These are phyloP conservation scores for Urocyon cinereoargenteus DNA, from an alignment of 2,797 vertebrate species.

Conservation along the genomic window DNA sequence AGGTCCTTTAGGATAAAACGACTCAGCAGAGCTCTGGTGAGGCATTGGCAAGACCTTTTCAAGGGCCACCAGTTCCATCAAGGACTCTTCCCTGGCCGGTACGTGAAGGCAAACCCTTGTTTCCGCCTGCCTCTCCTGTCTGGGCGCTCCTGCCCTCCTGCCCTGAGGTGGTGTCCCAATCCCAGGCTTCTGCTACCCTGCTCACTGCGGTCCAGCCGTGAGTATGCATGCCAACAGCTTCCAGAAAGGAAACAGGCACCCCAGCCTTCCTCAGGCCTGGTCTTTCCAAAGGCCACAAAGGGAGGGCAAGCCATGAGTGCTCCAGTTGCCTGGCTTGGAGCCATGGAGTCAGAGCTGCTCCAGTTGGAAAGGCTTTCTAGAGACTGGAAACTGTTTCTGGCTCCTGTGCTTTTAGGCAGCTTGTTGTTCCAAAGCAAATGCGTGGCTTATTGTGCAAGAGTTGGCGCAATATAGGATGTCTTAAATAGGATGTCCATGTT, in stretches of 20 bases:
- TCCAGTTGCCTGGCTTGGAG: neutral
- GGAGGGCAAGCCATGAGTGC: neutral
- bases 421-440: conserved; percentile 45
- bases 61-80: neutral
- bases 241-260: conserved; percentile 30
- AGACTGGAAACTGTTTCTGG: conserved; percentile 54
- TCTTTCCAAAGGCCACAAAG: conserved; percentile 40
- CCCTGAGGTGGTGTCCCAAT: neutral
- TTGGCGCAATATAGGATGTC: neutral
- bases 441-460: conserved; percentile 19
- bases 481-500: neutral
- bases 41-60: neutral
- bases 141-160: neutral
- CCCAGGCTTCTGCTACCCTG: conserved; percentile 3
- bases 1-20: neutral
- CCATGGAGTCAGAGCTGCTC: conserved; percentile 2
- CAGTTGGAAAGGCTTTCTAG: conserved; percentile 64
- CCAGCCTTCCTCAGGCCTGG: neutral
- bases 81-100: neutral
- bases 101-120: neutral
- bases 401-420: neutral
- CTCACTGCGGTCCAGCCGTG: neutral
- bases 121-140: neutral
- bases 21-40: neutral
- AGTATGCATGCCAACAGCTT: neutral